phyloP scores from a whole-genome alignment of 2,888 invertebrate species.

The Phortica magna region DNA sequence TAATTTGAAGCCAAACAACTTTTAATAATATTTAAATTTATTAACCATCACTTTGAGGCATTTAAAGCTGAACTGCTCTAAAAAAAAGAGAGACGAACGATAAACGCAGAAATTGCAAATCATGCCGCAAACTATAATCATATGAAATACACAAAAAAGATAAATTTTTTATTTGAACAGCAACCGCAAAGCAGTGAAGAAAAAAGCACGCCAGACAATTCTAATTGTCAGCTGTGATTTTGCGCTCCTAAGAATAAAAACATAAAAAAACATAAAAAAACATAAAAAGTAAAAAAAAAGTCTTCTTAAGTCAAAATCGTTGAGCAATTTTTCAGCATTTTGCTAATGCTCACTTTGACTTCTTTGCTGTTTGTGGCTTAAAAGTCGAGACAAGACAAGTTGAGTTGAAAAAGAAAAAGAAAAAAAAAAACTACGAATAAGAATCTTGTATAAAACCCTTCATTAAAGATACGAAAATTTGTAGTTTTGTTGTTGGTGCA shows the following conservation, averaged over 20 bases:
- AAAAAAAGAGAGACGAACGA: too few species aligned
- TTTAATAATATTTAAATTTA: neutral
- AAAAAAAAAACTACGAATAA: conserved; percentile 24
- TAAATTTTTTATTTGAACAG: conserved; percentile 52
- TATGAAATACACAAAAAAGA: neutral
- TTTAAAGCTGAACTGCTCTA: neutral
- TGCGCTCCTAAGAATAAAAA: neutral
- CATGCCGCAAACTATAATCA: neutral
- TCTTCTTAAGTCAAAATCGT: conserved; percentile 28
- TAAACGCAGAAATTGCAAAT: neutral
- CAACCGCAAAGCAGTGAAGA: conserved; percentile 42
- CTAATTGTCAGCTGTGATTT: conserved; percentile 60
- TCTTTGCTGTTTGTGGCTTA: neutral
- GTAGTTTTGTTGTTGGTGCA: conserved; percentile 2
- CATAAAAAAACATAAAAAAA: neutral
- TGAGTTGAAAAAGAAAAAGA: conserved; percentile 26
- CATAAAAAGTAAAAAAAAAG: neutral
- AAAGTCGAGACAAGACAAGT: neutral
- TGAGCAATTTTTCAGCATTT: conserved; percentile 70
- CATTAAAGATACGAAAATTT: conserved; percentile 62
- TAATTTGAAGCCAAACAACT: neutral
- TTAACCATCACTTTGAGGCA: neutral
- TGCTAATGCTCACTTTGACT: conserved; percentile 66
- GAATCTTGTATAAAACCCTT: conserved; percentile 58
- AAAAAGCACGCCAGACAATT: conserved; percentile 67